These are phyloP conservation scores for Caenorhabditis latens DNA, from an alignment of 1,140 invertebrate species.

Conservation along the genomic window DNA sequence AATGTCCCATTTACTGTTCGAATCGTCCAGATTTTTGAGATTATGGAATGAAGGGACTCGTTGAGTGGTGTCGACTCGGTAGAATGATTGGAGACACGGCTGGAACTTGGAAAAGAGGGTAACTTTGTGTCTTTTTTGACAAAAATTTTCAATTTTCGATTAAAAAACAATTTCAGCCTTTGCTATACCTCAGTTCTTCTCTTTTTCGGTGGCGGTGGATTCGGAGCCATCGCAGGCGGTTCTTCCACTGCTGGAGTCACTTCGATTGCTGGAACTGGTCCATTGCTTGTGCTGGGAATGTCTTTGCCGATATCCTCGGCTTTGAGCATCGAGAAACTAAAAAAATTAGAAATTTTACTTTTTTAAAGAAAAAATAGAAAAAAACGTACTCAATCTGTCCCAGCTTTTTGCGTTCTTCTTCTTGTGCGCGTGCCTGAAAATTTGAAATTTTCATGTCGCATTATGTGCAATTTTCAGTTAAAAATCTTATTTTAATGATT, in stretches of 20 bases:
- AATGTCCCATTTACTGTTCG: slow-evolving; percentile 80
- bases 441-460: too few relatives aligned
- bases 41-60: slow-evolving; percentile 49
- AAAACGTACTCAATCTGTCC: slow-evolving; percentile 4
- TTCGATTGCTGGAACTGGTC: background rate
- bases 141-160: background rate
- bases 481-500: too few relatives aligned
- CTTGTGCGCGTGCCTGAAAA: background rate
- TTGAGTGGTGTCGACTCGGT: background rate
- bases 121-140: background rate
- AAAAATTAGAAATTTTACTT: background rate
- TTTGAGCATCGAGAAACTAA: slow-evolving; percentile 12
- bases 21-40: slow-evolving; percentile 55
- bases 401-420: background rate
- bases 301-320: background rate
- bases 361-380: background rate
- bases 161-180: background rate
- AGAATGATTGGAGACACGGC: background rate
- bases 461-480: too few relatives aligned
- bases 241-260: background rate
- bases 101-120: background rate
- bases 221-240: background rate
- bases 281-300: background rate
- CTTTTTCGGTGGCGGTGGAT: slow-evolving; percentile 30
- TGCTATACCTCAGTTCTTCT: slow-evolving; percentile 7